These are phyloP conservation scores for Microtus richardsoni DNA, from an alignment of 2,113 vertebrate species.

Conservation along the genomic window DNA sequence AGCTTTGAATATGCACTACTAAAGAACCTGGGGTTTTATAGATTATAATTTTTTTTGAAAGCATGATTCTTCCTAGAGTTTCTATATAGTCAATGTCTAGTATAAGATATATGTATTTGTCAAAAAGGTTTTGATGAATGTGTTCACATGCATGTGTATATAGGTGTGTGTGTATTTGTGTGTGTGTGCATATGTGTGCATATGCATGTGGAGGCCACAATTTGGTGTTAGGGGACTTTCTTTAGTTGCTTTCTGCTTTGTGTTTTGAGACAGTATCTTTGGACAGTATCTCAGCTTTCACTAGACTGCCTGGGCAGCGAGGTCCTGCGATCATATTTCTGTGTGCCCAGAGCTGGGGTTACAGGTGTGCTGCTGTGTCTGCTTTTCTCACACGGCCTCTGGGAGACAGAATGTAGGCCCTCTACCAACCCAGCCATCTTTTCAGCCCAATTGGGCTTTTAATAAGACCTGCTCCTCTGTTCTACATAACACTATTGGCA, in stretches of 20 bases:
- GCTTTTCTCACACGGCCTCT: too few species aligned
- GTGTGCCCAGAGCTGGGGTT: too few species aligned
- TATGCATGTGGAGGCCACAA: too few species aligned
- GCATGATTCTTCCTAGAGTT: background rate
- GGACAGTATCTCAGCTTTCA: background rate
- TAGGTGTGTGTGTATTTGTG: background rate
- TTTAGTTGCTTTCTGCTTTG: background rate
- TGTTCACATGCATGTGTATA: background rate
- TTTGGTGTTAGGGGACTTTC: background rate
- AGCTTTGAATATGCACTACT: background rate
- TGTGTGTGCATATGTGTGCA: background rate
- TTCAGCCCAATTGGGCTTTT: background rate
- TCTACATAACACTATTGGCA: background rate
- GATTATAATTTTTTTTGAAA: background rate
- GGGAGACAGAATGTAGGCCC: too few species aligned
- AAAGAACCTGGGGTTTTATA: background rate
- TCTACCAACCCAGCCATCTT: background rate
- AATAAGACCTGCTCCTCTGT: background rate
- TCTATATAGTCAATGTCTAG: background rate
- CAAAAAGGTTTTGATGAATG: background rate
- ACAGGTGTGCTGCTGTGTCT: background rate
- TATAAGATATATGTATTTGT: background rate
- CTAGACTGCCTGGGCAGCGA: background rate
- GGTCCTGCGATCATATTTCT: background rate
- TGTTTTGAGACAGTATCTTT: background rate